Evolutionary conservation across 2,888 invertebrate genomes (phyloP).

Genomic region (Pyrgus malvae): DNA sequence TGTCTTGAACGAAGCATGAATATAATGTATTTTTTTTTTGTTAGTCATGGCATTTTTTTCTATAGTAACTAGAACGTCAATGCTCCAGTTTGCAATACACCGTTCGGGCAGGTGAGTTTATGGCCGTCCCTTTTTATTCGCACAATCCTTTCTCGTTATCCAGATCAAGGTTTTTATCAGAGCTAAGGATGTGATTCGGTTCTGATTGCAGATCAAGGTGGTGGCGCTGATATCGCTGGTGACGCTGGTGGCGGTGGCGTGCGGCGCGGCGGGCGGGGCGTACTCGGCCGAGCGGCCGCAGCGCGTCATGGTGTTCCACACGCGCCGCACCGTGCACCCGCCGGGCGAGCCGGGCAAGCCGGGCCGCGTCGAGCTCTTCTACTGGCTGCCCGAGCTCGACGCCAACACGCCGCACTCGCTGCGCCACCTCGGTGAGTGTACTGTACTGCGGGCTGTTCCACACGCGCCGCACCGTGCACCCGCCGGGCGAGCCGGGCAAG

Average conservation of each 20-base stretch:
- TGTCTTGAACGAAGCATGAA: no score
- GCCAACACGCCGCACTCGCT: constrained; percentile 84
- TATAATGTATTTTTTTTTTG: no score
- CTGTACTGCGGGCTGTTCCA: constrained; percentile 79
- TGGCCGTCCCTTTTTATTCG: no score
- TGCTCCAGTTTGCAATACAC: no score
- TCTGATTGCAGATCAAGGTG: constrained; percentile 23
- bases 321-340: constrained; percentile 77
- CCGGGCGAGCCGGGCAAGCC: constrained; percentile 58
- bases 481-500: constrained; percentile 59
- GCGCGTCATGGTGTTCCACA: constrained; percentile 87
- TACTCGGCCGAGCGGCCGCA: constrained; percentile 85
- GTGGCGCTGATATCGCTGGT: constrained; percentile 30
- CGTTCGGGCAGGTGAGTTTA: no score
- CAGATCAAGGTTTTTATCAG: no score
- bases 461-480: constrained; percentile 77
- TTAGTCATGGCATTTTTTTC: no score
- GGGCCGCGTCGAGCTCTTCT: constrained; percentile 69
- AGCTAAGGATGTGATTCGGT: not conserved
- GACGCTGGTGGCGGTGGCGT: constrained; percentile 54
- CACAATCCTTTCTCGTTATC: no score
- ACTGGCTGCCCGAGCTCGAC: constrained; percentile 90
- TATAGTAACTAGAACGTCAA: no score
- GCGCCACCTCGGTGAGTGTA: constrained; percentile 37
- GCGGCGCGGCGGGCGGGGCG: constrained; percentile 83